Conservation (phyloP, 2,797 vertebrate species). For the Helarctos malayanus region DNA sequence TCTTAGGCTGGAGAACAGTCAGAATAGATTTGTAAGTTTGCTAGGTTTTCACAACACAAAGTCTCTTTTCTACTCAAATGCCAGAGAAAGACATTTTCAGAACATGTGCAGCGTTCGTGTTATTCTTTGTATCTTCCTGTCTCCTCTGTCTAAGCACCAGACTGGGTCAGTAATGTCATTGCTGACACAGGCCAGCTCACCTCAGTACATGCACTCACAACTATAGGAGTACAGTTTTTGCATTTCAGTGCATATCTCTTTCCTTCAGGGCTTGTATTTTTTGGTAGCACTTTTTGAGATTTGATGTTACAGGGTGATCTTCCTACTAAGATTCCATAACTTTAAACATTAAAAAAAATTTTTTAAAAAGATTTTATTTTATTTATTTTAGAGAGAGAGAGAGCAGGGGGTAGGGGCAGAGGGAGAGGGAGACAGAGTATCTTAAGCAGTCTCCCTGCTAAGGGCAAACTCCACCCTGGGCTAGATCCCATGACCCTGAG, state of each 20-base stretch:
- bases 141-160: background rate
- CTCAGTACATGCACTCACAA: background rate
- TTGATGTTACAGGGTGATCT: background rate
- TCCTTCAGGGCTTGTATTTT: background rate
- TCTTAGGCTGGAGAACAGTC: background rate
- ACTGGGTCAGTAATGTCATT: background rate
- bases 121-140: background rate
- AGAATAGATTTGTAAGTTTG: background rate
- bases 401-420: background rate
- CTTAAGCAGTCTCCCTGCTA: background rate
- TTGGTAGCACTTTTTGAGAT: background rate
- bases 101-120: background rate
- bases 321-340: background rate
- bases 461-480: background rate
- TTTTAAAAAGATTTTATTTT: background rate
- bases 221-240: background rate
- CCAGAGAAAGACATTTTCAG: background rate
- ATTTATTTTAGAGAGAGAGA: background rate
- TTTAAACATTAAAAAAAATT: background rate
- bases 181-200: background rate
- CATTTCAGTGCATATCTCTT: background rate
- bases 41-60: background rate
- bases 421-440: background rate
- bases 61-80: background rate
- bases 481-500: background rate